These are phyloP conservation scores for Bugula neritina DNA, from an alignment of 2,888 invertebrate genomes.

Conservation along the genomic window DNA sequence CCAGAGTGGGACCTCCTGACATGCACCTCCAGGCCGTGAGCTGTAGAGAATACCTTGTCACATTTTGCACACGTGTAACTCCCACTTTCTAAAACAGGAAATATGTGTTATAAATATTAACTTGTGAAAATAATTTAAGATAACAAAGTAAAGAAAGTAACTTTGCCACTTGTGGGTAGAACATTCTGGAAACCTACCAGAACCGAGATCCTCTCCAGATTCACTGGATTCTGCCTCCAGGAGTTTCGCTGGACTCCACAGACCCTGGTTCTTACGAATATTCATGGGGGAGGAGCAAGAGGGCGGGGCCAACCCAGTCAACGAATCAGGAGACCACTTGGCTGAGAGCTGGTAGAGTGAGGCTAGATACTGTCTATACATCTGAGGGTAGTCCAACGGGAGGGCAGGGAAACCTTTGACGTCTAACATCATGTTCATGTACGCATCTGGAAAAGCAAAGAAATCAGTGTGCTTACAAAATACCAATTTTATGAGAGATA, in stretches of 20 bases:
- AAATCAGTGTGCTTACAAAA: too few species aligned
- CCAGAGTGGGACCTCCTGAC: slow-evolving; percentile 83
- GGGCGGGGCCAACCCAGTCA: too few species aligned
- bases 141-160: too few species aligned
- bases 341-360: slow-evolving; percentile 18
- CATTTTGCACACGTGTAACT: slow-evolving; percentile 93
- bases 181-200: slow-evolving; percentile 8
- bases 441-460: neutral
- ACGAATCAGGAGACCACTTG: neutral
- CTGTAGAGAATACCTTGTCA: slow-evolving; percentile 95
- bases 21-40: slow-evolving; percentile 94
- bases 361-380: slow-evolving; percentile 10
- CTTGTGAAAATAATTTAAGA: too few species aligned
- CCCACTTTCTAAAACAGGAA: slow-evolving; percentile 53
- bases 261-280: neutral
- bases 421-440: neutral
- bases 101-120: too few species aligned
- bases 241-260: slow-evolving; percentile 25
- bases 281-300: neutral
- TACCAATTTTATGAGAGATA: too few species aligned
- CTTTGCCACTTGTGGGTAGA: too few species aligned
- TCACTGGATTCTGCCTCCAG: slow-evolving; percentile 18
- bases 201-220: slow-evolving; percentile 9
- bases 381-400: neutral
- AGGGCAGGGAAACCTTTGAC: neutral